These are phyloP conservation scores for Papilio demoleus DNA, from an alignment of 2,888 invertebrate species.

Conservation along the genomic window DNA sequence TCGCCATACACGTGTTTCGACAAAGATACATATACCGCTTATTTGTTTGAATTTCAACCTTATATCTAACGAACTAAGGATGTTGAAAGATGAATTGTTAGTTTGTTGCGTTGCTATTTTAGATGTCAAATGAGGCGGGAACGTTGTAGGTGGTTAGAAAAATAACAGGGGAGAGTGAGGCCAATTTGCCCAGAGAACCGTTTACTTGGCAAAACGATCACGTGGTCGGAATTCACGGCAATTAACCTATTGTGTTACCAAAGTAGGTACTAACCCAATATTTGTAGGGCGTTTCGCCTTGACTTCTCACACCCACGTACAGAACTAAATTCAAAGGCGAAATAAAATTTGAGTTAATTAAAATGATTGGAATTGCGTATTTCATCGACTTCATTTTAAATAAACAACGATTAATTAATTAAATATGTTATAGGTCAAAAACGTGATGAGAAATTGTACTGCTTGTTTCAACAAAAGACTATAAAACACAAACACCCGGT, in stretches of 20 bases:
- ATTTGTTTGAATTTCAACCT: conserved; percentile 33
- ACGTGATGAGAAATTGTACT: not conserved
- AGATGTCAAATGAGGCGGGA: conserved; percentile 48
- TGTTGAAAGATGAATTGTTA: not conserved
- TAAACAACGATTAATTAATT: not conserved
- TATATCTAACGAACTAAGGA: conserved; percentile 34
- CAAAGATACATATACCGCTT: not conserved
- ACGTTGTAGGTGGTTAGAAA: conserved; percentile 45
- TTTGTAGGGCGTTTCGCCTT: conserved; percentile 32
- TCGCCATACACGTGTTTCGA: conserved; percentile 34
- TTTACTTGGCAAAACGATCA: conserved; percentile 35
- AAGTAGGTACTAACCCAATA: conserved; percentile 33
- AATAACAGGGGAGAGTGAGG: conserved; percentile 22
- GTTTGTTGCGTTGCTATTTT: conserved; percentile 44
- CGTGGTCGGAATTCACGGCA: conserved; percentile 45
- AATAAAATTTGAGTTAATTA: conserved; percentile 14
- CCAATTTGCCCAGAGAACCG: conserved; percentile 33
- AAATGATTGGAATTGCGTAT: not conserved
- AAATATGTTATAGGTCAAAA: not conserved
- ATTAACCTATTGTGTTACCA: conserved; percentile 46
- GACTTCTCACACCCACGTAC: conserved; percentile 7
- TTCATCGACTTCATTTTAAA: not conserved
- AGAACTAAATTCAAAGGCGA: not conserved
- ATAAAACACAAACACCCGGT: not conserved
- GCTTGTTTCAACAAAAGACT: not conserved